A percentile compares a stretch with the other conserved stretches of the same genome.
Evolutionary conservation across 2,113 vertebrate genomes (phyloP).

Genomic region (Rafetus swinhoei): DNA sequence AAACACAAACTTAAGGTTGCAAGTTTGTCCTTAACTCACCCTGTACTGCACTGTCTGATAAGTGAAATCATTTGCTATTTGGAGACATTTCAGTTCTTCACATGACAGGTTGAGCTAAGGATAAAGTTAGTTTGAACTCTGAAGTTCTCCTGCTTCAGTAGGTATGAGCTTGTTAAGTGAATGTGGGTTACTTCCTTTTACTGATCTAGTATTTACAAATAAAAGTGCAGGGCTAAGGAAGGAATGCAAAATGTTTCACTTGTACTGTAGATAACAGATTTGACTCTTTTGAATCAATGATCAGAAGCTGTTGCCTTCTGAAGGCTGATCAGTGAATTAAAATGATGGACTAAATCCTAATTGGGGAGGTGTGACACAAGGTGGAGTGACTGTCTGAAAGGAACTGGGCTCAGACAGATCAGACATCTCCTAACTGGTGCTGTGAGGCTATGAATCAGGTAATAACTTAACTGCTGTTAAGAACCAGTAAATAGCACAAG

Average conservation of each 20-base stretch:
- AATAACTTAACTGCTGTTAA: background rate
- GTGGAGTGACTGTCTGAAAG: background rate
- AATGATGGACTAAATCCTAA: background rate
- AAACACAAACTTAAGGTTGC: background rate
- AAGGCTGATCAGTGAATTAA: background rate
- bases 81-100: constrained; percentile 14
- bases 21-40: background rate
- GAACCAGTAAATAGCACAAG: background rate
- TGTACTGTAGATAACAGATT: background rate
- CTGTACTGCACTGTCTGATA: background rate
- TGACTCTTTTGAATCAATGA: background rate
- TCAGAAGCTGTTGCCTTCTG: background rate
- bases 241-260: background rate
- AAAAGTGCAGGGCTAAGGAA: background rate
- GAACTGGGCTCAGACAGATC: background rate
- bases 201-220: background rate
- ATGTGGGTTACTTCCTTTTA: background rate
- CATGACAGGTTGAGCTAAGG: background rate
- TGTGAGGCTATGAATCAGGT: background rate
- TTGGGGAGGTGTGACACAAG: background rate
- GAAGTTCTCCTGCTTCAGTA: constrained; percentile 26
- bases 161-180: background rate
- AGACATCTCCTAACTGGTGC: background rate
- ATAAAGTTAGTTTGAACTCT: background rate
- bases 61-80: constrained; percentile 28